Evolutionary conservation across 2,797 vertebrate species (phyloP).

Genomic region (Eptatretus atami): DNA sequence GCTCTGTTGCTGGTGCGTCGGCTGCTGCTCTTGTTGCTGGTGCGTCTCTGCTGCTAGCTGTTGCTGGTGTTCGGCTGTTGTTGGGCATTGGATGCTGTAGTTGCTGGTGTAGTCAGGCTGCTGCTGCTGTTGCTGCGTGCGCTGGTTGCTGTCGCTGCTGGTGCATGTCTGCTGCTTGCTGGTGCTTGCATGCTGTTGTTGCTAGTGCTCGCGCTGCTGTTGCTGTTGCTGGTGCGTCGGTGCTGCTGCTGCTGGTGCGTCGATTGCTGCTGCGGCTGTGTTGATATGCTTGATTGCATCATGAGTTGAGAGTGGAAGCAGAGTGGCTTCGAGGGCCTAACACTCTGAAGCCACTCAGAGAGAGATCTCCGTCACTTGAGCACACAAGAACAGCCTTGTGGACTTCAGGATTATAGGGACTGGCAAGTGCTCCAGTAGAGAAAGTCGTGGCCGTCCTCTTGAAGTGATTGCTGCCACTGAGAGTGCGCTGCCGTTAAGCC

Average conservation of each 20-base stretch:
- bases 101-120: too few species aligned
- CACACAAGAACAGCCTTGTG: slow-evolving; percentile 38
- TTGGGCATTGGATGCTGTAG: neutral
- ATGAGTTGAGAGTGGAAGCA: slow-evolving; percentile 69
- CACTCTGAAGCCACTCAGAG: neutral
- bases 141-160: too few species aligned
- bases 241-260: too few species aligned
- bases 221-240: too few species aligned
- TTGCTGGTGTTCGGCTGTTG: neutral
- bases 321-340: slow-evolving; percentile 67
- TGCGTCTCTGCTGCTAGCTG: too few species aligned
- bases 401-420: slow-evolving; percentile 37
- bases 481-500: slow-evolving; percentile 55
- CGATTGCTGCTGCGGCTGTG: neutral
- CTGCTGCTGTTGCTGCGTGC: too few species aligned
- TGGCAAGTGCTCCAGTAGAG: slow-evolving; percentile 34
- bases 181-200: too few species aligned
- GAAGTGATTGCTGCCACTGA: slow-evolving; percentile 27
- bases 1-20: too few species aligned
- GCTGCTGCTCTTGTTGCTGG: too few species aligned
- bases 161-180: too few species aligned
- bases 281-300: slow-evolving; percentile 44
- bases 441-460: neutral
- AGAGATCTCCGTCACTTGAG: slow-evolving; percentile 12
- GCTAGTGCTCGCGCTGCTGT: too few species aligned